A percentile compares a stretch with the other conserved stretches of the same genome.
Conservation (phyloP, 2,888 invertebrate genomes). For the Azorinus chamasolen region DNA sequence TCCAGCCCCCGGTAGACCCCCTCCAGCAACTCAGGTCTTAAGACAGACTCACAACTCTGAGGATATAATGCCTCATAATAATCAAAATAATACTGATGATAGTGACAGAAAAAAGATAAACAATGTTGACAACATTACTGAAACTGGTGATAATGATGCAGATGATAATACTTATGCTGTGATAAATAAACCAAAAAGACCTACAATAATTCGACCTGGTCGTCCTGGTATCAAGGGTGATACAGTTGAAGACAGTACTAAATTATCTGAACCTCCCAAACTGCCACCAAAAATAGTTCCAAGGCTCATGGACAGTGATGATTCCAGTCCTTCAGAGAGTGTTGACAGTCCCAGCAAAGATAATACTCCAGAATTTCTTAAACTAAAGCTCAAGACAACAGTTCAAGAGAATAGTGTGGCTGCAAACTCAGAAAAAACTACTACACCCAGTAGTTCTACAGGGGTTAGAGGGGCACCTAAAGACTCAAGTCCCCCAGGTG, state of each 20-base stretch:
- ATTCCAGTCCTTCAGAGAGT: no score
- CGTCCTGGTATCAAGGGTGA: constrained; percentile 17
- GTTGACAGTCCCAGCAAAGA: background rate
- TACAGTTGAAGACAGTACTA: background rate
- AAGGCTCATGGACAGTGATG: background rate
- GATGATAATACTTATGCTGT: constrained; percentile 49
- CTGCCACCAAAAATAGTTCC: constrained; percentile 4
- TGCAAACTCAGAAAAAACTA: background rate
- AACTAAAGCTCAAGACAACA: constrained; percentile 62
- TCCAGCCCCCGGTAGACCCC: background rate
- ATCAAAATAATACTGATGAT: background rate
- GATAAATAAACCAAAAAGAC: constrained; percentile 66
- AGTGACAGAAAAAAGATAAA: background rate
- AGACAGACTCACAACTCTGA: constrained; percentile 17
- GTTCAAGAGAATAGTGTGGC: constrained; percentile 2
- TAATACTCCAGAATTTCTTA: constrained; percentile 51
- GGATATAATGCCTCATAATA: background rate
- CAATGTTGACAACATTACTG: background rate
- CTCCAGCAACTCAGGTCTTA: background rate
- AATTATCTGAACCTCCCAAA: background rate
- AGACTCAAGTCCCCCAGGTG: no score
- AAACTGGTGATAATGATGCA: background rate
- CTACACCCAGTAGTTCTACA: background rate
- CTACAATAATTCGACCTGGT: constrained; percentile 68
- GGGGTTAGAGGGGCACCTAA: no score